Evolutionary conservation across 2,113 vertebrate species (phyloP), one percentile per base, ranked within the genome.

Genomic region (Sinocyclocheilus rhinocerous): DNA sequence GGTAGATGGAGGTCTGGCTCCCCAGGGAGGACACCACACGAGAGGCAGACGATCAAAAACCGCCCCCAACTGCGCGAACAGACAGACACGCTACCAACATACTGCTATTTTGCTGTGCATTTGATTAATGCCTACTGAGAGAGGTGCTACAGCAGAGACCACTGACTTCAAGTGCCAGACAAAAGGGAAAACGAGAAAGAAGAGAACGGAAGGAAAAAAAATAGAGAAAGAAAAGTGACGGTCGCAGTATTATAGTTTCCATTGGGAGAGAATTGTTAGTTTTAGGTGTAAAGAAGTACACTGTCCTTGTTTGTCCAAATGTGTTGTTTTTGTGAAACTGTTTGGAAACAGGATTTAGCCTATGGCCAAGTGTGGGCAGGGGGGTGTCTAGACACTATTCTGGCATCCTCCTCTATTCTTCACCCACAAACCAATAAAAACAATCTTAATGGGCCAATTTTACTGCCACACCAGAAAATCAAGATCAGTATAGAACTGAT

Each of bases 61-160:
- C 52, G 12, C 72, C 22, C 77, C 81, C 85, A 42, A 78, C 85
- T 18, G 76, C 9, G 76, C 12, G 12, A 81, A 50, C 78, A 85
- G 79, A 79, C 85, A 83, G 78, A 84, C 73, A 85, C 61, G 59
- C 83, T 73, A 22, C 65, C 80, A 82, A 84, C 80, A 84, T 84
- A 76, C 77, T 57, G 42, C 65, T 11, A 67, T 63, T 87, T 61
- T 89, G 69, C 67, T 29, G 72, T 78, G 59, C 36, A 87, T 89
- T 76, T 90, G 83, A 87, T 88, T 82, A 81, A 83, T 87, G 80
- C 83, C 85, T 81, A 61, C 87, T 77, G 82, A 83, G 82, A 82
- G 81, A 72, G 81, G 55, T 82, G 67, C 87, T 81, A 70, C 29
- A 73, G 42, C 22, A 67, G 76, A 77, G 81, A 61, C 12, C 86